Percentiles rank a stretch among this genome's conserved stretches.
phyloP scores from a whole-genome alignment of 2,888 invertebrate species.

The Trissolcus japonicus region DNA sequence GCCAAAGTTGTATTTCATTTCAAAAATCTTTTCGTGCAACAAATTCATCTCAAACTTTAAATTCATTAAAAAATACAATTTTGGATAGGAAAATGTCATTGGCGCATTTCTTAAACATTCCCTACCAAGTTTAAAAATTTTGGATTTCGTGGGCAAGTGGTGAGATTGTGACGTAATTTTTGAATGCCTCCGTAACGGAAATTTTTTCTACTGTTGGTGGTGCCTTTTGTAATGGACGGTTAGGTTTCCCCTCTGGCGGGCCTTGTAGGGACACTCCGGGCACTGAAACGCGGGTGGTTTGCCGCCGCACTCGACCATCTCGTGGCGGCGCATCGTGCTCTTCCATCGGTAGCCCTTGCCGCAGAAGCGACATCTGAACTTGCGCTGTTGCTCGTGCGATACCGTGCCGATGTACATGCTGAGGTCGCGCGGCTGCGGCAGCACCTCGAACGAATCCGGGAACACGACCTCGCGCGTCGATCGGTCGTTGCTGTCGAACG shows the following conservation, averaged over 20 bases:
- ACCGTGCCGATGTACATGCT: conserved; percentile 76
- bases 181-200: conserved; percentile 3
- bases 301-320: conserved; percentile 89
- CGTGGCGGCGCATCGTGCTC: conserved; percentile 88
- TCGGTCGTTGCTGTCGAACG: conserved; percentile 55
- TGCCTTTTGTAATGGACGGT: conserved; percentile 89
- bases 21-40: too few relatives aligned
- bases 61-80: too few relatives aligned
- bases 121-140: too few relatives aligned
- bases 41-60: too few relatives aligned
- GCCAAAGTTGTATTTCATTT: too few relatives aligned
- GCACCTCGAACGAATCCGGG: conserved; percentile 75
- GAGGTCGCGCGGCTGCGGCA: conserved; percentile 73
- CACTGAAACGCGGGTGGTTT: conserved; percentile 90
- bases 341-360: conserved; percentile 92
- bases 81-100: too few relatives aligned
- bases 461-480: conserved; percentile 71
- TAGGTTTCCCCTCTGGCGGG: conserved; percentile 88
- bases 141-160: too few relatives aligned
- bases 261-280: conserved; percentile 86
- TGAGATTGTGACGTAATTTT: too few relatives aligned
- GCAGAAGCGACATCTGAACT: conserved; percentile 89
- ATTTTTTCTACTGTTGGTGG: conserved; percentile 77
- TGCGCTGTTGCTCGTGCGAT: conserved; percentile 79
- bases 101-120: too few relatives aligned